A percentile compares a stretch with the other conserved stretches of the same genome.
phyloP scores from a whole-genome alignment of 2,797 vertebrate species.

The Rhinoraja longicauda region DNA sequence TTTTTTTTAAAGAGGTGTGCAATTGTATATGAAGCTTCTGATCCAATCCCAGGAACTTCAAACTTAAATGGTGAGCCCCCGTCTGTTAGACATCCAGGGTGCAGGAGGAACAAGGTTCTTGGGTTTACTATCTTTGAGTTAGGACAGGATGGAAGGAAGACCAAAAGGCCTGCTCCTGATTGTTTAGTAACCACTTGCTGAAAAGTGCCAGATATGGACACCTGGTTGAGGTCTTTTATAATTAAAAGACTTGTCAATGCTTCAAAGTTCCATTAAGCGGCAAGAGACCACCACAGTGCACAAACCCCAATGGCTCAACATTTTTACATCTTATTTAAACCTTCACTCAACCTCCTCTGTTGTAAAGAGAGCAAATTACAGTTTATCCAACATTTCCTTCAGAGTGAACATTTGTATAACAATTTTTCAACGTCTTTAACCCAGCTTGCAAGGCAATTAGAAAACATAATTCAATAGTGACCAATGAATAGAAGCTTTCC shows the following conservation, averaged over 20 bases:
- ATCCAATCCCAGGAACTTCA: not conserved
- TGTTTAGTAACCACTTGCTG: not conserved
- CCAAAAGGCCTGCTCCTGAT: not conserved
- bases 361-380: too few species aligned
- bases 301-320: not conserved
- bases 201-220: not conserved
- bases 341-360: too few species aligned
- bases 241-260: not conserved
- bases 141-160: not conserved
- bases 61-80: not conserved
- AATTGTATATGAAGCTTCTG: not conserved
- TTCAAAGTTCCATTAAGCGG: not conserved
- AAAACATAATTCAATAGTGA: not conserved
- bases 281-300: not conserved
- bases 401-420: not conserved
- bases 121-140: not conserved
- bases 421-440: too few species aligned
- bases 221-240: not conserved
- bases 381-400: too few species aligned
- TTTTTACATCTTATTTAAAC: too few species aligned
- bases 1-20: not conserved
- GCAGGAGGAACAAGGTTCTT: not conserved
- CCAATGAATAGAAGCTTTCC: not conserved
- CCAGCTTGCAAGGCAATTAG: not conserved
- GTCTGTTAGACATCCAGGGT: not conserved